Conservation (phyloP, 2,113 vertebrate genomes). For the Larimichthys polyactis region DNA sequence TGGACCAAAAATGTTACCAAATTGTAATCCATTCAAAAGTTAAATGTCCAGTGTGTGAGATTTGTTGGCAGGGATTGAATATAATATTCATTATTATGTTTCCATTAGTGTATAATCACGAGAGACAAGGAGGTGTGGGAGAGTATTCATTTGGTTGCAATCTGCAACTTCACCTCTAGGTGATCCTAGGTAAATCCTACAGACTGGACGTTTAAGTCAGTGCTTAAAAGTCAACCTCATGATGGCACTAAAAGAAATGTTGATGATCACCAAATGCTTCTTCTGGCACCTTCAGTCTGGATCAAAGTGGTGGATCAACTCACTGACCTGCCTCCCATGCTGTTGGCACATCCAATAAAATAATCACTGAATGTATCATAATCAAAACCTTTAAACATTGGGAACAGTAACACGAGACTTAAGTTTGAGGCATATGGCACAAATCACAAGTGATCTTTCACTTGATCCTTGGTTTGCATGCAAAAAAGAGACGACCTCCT, state of each 20-base stretch:
- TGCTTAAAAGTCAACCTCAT: no score
- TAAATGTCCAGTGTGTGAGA: no score
- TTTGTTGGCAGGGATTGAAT: no score
- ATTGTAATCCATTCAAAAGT: background rate
- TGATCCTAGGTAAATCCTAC: no score
- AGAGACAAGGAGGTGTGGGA: no score
- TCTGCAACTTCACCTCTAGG: no score
- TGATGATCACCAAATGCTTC: no score
- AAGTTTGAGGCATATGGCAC: background rate
- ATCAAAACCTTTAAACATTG: background rate
- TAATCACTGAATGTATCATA: background rate
- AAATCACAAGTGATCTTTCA: background rate
- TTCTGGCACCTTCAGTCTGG: background rate
- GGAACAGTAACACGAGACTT: background rate
- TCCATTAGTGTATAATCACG: no score
- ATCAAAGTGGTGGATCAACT: background rate
- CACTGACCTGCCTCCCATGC: background rate
- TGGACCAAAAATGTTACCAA: background rate
- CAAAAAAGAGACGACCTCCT: slow-evolving; percentile 31
- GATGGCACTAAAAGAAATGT: no score
- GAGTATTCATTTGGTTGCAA: no score
- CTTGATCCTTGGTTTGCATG: slow-evolving; percentile 30
- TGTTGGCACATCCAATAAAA: background rate
- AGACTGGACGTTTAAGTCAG: no score
- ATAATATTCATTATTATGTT: no score